Percentiles rank a stretch among this genome's conserved stretches.
Conservation (phyloP, 2,888 invertebrate genomes). For the Pseudococcus jackbeardsleyi region DNA sequence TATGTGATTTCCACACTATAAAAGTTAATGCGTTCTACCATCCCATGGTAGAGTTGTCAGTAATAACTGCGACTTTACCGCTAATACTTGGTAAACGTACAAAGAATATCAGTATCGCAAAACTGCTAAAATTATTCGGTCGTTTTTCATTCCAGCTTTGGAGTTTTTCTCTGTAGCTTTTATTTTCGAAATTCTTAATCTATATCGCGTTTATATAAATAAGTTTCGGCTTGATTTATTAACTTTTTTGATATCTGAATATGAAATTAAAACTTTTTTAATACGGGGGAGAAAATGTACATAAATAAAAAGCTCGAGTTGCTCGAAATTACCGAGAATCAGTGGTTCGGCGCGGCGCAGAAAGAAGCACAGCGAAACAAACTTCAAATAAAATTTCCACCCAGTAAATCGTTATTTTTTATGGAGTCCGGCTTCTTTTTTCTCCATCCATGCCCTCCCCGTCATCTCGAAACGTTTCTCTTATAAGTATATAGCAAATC, state of each 20-base stretch:
- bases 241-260: slow-evolving; percentile 41
- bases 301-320: slow-evolving; percentile 36
- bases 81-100: neutral
- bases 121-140: slow-evolving; percentile 12
- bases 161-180: neutral
- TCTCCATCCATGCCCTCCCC: neutral
- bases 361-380: neutral
- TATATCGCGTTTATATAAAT: slow-evolving; percentile 29
- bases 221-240: slow-evolving; percentile 46
- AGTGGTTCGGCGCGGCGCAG: neutral
- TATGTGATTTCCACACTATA: neutral
- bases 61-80: neutral
- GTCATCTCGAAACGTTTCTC: neutral
- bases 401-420: slow-evolving; percentile 28
- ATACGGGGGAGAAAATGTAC: slow-evolving; percentile 13
- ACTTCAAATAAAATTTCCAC: slow-evolving; percentile 44
- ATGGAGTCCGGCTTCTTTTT: neutral
- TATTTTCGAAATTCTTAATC: slow-evolving; percentile 30
- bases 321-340: slow-evolving; percentile 20
- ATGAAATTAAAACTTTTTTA: slow-evolving; percentile 49
- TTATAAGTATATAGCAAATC: neutral
- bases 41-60: neutral
- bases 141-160: neutral
- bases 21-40: neutral
- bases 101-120: neutral